Conservation (phyloP, 2,888 invertebrate species). For the Xylocampa areola region DNA sequence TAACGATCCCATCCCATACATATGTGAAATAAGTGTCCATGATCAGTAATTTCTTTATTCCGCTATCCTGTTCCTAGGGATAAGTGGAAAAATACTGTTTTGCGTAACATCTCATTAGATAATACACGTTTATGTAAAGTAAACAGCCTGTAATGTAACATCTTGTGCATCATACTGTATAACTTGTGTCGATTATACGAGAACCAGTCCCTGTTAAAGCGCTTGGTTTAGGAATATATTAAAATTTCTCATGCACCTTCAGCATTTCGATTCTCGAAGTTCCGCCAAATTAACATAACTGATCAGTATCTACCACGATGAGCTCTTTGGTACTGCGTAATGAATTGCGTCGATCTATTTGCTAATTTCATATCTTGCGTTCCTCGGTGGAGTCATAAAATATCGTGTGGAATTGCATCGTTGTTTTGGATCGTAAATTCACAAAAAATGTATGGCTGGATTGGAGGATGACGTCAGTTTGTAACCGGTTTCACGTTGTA, state of each 20-base stretch:
- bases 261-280: conserved; percentile 33
- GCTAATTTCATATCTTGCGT: conserved; percentile 45
- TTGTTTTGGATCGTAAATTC: conserved; percentile 53
- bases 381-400: conserved; percentile 32
- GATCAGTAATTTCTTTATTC: conserved; percentile 51
- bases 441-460: conserved; percentile 55
- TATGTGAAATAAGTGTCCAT: conserved; percentile 25
- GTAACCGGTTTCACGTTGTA: conserved; percentile 58
- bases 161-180: conserved; percentile 61
- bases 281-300: conserved; percentile 28
- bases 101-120: conserved; percentile 67
- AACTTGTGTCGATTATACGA: conserved; percentile 55
- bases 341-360: conserved; percentile 45
- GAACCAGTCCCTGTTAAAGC: conserved; percentile 53
- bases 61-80: conserved; percentile 47
- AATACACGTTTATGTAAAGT: conserved; percentile 70
- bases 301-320: conserved; percentile 25
- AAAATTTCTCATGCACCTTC: conserved; percentile 45
- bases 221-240: conserved; percentile 51
- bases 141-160: conserved; percentile 60
- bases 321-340: conserved; percentile 31
- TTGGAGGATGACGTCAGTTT: conserved; percentile 55
- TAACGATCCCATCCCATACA: conserved; percentile 15
- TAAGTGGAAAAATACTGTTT: conserved; percentile 62
- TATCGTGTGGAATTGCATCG: conserved; percentile 45